Base-by-base conservation (phyloP, 2,888 invertebrate genomes). In the Drosophila nigricruria region DNA sequence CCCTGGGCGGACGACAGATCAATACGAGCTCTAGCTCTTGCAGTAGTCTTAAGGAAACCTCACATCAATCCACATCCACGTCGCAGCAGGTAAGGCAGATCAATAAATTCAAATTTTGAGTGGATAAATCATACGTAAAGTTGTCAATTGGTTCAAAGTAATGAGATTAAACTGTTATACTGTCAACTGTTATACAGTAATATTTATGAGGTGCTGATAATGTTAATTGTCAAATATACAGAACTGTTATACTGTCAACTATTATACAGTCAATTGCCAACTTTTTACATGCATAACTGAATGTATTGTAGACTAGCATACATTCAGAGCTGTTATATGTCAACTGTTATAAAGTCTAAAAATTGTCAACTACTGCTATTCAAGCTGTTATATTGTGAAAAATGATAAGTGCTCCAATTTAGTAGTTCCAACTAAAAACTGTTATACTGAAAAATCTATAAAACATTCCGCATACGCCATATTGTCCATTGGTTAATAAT, bases 1-100 rank as follows among this genome's bases (percentile, higher is more conserved):
- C 43, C 8, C 47, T 77, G 32, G 77, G 72, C 56, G 84, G 74
- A 49, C 64, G 87, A 82, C 87, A 87, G 52, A 92, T 93, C 58
- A 93, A 92, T 75, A 92, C 92, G 77, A 92, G 92, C 75, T 85
- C 83, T n/a, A 83, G 83, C 66, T 92, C 91, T 67, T 91, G 92
- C 84, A 93, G 92, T 91, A 93, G 93, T 79, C 92, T 92, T 91
- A 93, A 93, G 90, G 93, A 93, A 92, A 92, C 92, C 81, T 92
- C 93, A 81, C 84, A 68, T 75, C 84, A 85, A 53, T 92, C 91
- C 81, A 92, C 92, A 73, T 86, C 86, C 74, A 86, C 86, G 80
- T 92, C 93, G 87, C 93, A 93, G 81, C 93, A 93, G 92, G 93
- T 93, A 77, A 76, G 77, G 8, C 20, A 9, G 16, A 25, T 1